Conservation (phyloP, 1,140 invertebrate species). For the Pseudachorutes palmiensis region DNA sequence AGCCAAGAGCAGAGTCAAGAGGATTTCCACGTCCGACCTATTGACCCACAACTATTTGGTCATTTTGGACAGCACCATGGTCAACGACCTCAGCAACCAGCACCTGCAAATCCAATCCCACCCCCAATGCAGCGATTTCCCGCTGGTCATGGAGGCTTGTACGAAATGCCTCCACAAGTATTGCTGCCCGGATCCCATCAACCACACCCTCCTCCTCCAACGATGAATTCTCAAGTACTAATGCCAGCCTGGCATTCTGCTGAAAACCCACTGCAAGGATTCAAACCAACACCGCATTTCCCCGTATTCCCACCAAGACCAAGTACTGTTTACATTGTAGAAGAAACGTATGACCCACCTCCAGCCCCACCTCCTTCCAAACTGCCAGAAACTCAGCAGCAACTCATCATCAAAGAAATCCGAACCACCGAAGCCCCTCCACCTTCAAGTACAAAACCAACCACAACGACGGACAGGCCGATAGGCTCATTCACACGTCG, state of each 20-base stretch:
- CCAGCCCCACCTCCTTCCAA: slow-evolving; percentile 1
- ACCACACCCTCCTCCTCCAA: no score
- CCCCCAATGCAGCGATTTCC: not conserved
- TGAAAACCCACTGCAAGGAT: not conserved
- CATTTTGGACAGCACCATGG: slow-evolving; percentile 1
- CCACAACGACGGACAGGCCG: not conserved
- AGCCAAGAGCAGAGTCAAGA: slow-evolving; percentile 3
- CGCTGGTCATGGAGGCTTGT: no score
- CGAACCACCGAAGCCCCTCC: slow-evolving; percentile 16
- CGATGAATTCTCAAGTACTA: no score
- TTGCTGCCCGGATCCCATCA: no score
- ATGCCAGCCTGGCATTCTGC: slow-evolving; percentile 1
- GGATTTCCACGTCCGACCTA: slow-evolving; percentile 1
- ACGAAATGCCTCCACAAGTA: no score
- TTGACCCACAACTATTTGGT: slow-evolving; percentile 10
- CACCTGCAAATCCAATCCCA: not conserved
- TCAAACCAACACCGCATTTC: slow-evolving; percentile 17
- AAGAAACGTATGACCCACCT: slow-evolving; percentile 21
- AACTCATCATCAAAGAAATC: slow-evolving; percentile 36
- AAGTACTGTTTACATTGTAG: slow-evolving; percentile 32
- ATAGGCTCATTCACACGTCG: not conserved
- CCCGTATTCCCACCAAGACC: slow-evolving; percentile 22
- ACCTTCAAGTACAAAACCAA: slow-evolving; percentile 10
- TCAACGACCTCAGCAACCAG: not conserved
- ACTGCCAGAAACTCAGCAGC: not conserved